Conservation (phyloP, 2,888 invertebrate species). For the Drosophila anomalata region DNA sequence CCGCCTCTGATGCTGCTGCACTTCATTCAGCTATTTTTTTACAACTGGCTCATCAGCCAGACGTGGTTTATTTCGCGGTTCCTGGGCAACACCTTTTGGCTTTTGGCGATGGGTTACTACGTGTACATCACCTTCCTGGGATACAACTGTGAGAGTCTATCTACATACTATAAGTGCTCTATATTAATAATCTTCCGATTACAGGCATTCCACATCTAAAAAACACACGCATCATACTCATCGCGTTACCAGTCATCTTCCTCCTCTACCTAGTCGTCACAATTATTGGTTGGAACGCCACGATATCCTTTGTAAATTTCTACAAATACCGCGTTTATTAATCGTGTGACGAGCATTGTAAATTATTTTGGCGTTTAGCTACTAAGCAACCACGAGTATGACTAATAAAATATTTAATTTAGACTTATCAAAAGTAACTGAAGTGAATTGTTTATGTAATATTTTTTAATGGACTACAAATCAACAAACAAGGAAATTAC, state of each 20-base stretch:
- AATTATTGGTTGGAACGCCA: constrained; percentile 92
- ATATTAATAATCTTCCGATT: constrained; percentile 5
- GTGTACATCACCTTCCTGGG: constrained; percentile 98
- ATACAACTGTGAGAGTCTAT: constrained; percentile 91
- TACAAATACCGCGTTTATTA: constrained; percentile 92
- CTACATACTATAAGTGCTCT: background rate
- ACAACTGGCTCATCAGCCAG: constrained; percentile 91
- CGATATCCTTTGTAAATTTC: constrained; percentile 91
- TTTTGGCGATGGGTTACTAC: constrained; percentile 95
- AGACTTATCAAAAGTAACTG: background rate
- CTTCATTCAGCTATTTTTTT: constrained; percentile 95
- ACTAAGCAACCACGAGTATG: constrained; percentile 44
- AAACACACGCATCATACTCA: constrained; percentile 92
- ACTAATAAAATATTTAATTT: constrained; percentile 52
- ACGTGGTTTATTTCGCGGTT: constrained; percentile 92
- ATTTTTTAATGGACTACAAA: constrained; percentile 55
- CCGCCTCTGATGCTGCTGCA: constrained; percentile 97
- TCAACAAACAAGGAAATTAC: constrained; percentile 63
- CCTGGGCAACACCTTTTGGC: constrained; percentile 96
- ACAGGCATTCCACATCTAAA: constrained; percentile 94
- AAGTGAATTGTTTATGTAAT: constrained; percentile 9
- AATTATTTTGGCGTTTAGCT: constrained; percentile 67
- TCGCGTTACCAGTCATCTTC: constrained; percentile 91
- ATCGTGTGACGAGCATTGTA: constrained; percentile 57
- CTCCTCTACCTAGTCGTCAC: constrained; percentile 91